Evolutionary conservation across 1,140 invertebrate species (phyloP).

Genomic region (Berghia stephanieae): DNA sequence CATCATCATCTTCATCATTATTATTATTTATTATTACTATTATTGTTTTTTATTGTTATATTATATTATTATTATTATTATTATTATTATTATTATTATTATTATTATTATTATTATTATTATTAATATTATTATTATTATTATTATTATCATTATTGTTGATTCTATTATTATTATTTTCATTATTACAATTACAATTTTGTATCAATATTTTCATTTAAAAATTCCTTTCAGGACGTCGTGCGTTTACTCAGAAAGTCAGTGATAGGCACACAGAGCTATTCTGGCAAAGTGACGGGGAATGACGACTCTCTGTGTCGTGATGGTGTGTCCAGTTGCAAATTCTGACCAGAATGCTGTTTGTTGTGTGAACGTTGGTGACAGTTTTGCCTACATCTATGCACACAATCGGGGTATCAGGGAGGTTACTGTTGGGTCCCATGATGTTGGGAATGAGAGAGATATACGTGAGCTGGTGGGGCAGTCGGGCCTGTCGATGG

Average conservation of each 20-base stretch:
- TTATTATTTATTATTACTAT: too few relatives aligned
- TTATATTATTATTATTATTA: too few relatives aligned
- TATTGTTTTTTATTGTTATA: too few relatives aligned
- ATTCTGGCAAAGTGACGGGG: conserved; percentile 88
- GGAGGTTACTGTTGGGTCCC: conserved; percentile 78
- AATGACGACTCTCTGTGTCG: conserved; percentile 86
- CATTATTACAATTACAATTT: too few relatives aligned
- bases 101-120: too few relatives aligned
- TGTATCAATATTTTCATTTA: too few relatives aligned
- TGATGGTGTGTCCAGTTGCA: conserved; percentile 76
- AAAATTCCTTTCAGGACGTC: conserved; percentile 76
- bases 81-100: too few relatives aligned
- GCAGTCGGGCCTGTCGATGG: conserved; percentile 86
- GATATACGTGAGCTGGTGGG: conserved; percentile 92
- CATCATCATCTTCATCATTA: too few relatives aligned
- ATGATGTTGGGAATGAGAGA: conserved; percentile 86
- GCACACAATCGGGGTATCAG: conserved; percentile 79
- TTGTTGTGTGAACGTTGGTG: conserved; percentile 91
- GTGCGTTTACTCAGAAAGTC: conserved; percentile 83
- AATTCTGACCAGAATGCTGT: conserved; percentile 76
- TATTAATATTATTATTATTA: too few relatives aligned
- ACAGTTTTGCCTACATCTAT: conserved; percentile 89
- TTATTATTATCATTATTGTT: too few relatives aligned
- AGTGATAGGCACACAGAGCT: conserved; percentile 85
- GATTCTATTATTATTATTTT: too few relatives aligned